phyloP scores from a whole-genome alignment of 2,113 vertebrate species.

The Ifrita kowaldi region DNA sequence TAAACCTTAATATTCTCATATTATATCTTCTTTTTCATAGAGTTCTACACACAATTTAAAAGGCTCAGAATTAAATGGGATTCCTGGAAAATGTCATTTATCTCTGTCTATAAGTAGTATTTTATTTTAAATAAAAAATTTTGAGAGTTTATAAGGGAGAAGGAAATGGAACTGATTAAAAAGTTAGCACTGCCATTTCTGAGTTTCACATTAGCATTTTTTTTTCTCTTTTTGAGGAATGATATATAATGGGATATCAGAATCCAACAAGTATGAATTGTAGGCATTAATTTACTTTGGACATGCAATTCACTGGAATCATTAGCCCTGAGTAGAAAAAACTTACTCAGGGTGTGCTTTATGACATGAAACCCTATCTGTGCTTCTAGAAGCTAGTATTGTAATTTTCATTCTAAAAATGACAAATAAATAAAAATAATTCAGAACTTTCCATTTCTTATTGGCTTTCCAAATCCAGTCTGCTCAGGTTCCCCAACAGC shows the following conservation, averaged over 20 bases:
- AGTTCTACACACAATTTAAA: not conserved
- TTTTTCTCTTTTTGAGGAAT: conserved; percentile 2
- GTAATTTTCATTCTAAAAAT: not conserved
- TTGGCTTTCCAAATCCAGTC: not conserved
- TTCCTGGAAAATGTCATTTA: not conserved
- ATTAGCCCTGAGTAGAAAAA: conserved; percentile 3
- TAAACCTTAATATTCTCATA: not conserved
- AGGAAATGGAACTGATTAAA: conserved; percentile 63
- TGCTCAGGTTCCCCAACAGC: not conserved
- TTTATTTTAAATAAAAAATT: conserved; percentile 54
- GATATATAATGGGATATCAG: conserved; percentile 10
- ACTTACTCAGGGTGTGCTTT: not conserved
- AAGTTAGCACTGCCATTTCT: conserved; percentile 44
- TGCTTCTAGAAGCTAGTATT: not conserved
- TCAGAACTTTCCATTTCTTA: not conserved
- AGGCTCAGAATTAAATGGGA: not conserved
- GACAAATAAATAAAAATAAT: conserved; percentile 8
- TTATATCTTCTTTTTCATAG: not conserved
- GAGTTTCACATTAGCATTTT: conserved; percentile 40
- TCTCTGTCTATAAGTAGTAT: not conserved
- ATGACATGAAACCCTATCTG: not conserved
- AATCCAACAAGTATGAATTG: conserved; percentile 28
- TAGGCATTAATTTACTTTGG: conserved; percentile 13
- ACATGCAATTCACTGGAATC: conserved; percentile 39
- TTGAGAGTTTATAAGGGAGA: conserved; percentile 31